Evolutionary conservation across 2,797 vertebrate species (phyloP), one percentile per base, ranked within the genome.

Genomic region (Chelmon rostratus): DNA sequence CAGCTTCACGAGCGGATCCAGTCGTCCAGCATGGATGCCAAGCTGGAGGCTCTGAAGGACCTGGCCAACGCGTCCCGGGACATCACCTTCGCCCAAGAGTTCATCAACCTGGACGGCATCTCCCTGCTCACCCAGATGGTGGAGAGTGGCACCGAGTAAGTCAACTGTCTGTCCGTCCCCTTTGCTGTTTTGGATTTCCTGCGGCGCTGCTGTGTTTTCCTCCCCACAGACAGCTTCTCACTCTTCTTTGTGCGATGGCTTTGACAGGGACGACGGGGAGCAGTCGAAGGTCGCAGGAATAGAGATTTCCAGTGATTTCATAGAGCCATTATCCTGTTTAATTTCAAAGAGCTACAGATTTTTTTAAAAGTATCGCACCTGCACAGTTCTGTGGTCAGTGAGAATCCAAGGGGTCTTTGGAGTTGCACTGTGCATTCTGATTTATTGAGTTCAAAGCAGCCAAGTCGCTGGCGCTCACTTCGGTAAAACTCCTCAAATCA

Each of bases 1-100:
- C 96, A 97, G 93, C 97, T 99, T 52, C 97, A 99, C 2, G 97
- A 99, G 61, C 95, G 96, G 47, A 97, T 99, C 92, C 98, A 99
- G 87, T 99, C 97, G 0, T 96, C 97, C n/a, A 99, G 98, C 87
- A 99, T 99, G 98, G 98, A 99, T 10, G 96, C 97, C n/a, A 99
- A 99, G 86, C 94, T 99, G 90, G 98, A 99, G 83, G 95, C 96
- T 9, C 93, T 99, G 92, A 99, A 99, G 91, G 97, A 98, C 81
- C 91, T 99, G 89, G 98, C 98, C 88, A 98, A 94, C 56, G 96
- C 97, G 0, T 99, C 98, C 11, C 91, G 98, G 7, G 98, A 99
- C 86, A 91, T 99, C 92, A 99, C 98, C 0, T 99, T 99, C 69
- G 98, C 98, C 40, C 97, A 98, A 87, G 98, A 99, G 92, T 99